Evolutionary conservation across 2,888 invertebrate species (phyloP).

Genomic region (Volucella inanis): DNA sequence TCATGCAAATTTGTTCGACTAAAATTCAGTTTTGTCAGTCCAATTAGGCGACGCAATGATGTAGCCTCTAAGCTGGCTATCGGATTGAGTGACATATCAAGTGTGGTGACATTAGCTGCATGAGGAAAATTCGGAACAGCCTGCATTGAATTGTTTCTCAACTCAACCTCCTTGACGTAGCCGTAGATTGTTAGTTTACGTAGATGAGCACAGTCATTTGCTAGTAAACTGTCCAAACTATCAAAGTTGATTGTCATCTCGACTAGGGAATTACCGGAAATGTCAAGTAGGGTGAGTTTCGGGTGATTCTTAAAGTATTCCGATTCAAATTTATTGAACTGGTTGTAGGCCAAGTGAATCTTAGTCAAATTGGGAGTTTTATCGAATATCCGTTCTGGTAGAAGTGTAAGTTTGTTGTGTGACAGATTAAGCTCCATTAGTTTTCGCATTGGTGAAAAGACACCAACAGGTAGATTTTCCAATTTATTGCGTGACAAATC

Average conservation of each 20-base stretch:
- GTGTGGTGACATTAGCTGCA: constrained; percentile 79
- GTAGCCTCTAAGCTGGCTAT: constrained; percentile 80
- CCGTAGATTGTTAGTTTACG: constrained; percentile 79
- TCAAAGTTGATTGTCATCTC: constrained; percentile 80
- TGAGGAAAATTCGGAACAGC: constrained; percentile 80
- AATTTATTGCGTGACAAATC: constrained; percentile 79
- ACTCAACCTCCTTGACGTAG: constrained; percentile 78
- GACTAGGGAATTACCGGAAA: constrained; percentile 80
- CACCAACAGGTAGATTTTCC: constrained; percentile 77
- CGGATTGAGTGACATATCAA: constrained; percentile 81
- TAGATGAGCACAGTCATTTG: constrained; percentile 79
- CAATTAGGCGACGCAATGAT: constrained; percentile 79
- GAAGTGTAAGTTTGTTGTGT: constrained; percentile 78
- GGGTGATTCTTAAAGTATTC: constrained; percentile 79
- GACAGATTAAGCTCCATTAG: constrained; percentile 79
- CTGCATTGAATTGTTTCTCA: constrained; percentile 80
- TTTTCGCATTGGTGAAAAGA: constrained; percentile 79
- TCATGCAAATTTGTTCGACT: constrained; percentile 80
- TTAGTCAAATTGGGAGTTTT: constrained; percentile 79
- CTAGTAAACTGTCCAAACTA: constrained; percentile 77
- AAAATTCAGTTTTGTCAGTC: constrained; percentile 79
- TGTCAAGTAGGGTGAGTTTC: constrained; percentile 78
- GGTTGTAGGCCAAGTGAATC: constrained; percentile 79
- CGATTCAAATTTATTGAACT: constrained; percentile 79
- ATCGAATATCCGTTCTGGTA: constrained; percentile 80